Evolutionary conservation across 2,888 invertebrate species (phyloP), one percentile per base, ranked within the genome.

Genomic region (Apamea sordens): DNA sequence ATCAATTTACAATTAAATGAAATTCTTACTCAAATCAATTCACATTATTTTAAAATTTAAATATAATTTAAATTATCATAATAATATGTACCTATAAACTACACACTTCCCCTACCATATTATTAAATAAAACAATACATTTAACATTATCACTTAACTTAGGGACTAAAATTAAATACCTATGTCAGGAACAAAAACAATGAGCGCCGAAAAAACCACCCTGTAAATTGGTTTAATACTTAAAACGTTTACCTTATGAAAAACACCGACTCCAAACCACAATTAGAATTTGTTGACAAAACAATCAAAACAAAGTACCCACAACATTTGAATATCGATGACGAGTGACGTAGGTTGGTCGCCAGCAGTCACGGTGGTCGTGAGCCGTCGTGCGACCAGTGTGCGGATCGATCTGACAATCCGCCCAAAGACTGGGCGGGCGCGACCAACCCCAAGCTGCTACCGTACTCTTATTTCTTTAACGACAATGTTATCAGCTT

Each of bases 341-440:
- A 78, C 65, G 64, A 53, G 73, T 89, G 89, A 90, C 86, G 85
- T 86, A 84, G 87, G 75, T 82, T 47, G 85, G 70, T 73, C 67
- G 75, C 73, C 69, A 70, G 67, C 50, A 71, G 75, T 84, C 64
- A 69, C 41, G 50, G 32, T 67, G 74, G 85, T 67, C 69, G 59
- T 70, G 82, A 90, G 73, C 80, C 4, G 86, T 92, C 82, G 85
- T 18, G 0, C 81, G 83, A 91, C 86, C 67, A 67, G 85, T 83
- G 72, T 73, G 13, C 36, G 28, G 84, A 92, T 89, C 89, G 88
- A 89, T 91, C 88, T 86, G 59, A 59, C 83, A 77, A 88, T 78
- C 83, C 91, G 89, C 91, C 90, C 90, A 69, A 82, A 76, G 73
- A 79, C 88, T 85, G 90, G 91, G 92, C 87, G 92, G 92, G 90